Base-by-base conservation (phyloP, 2,797 vertebrate genomes). In the Lagocephalus sceleratus region DNA sequence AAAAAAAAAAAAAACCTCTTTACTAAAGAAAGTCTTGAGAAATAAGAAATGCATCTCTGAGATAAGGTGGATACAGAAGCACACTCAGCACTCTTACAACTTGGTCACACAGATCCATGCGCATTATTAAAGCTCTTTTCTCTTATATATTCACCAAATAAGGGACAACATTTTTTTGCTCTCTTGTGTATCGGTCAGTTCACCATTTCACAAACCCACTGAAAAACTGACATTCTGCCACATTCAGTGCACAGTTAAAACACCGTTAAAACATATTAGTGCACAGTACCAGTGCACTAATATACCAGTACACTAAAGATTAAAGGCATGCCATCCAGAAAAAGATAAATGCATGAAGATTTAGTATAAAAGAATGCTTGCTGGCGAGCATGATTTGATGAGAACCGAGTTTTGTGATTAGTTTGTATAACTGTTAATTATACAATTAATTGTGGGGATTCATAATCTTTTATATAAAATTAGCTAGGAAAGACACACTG, bases 301-400 rank as follows among this genome's bases (percentile, higher is more conserved):
- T 52, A 49, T 52, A 47, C 47, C 47, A 25, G 41, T 22, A 10
- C 66, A 44, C 23, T 63, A 5, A 43, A 47, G 54, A 57, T 56
- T 63, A n/a, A n/a, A n/a, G 71, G 73, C 72, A 65, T 38, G 14
- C 56, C 69, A 71, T 78, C 70, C 41, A n/a, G 71, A 72, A 54
- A 71, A 47, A 26, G 47, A 68, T 5, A 56, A 35, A 51, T 42
- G 38, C 64, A 49, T 22, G 19, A 19, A 26, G 61, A 46, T 19
- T 48, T 29, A 29, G 29, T 10, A 29, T 29, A 56, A 57, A 53
- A 45, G 47, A 44, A 57, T 47, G 43, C 47, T 65, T 66, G 21
- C 15, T 41, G 35, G 17, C 7, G 43, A 11, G 9, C 21, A 16
- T 5, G 8, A 1, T 43, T 25, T 32, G 21, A 57, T 22, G 39